Evolutionary conservation across 2,113 vertebrate species (phyloP).

Genomic region (Rallus limicola): DNA sequence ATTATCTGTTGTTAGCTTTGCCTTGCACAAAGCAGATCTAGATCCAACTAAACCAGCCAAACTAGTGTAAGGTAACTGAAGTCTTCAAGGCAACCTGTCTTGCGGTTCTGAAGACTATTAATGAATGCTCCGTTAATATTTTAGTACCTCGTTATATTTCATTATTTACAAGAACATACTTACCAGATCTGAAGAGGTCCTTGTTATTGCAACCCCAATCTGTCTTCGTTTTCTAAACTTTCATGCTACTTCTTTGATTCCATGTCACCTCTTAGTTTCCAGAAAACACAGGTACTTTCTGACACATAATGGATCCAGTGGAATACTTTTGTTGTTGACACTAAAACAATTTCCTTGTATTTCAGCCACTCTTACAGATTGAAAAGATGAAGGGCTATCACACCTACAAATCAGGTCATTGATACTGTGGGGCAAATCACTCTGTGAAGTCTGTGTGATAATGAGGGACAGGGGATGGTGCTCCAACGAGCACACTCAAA

Average conservation of each 20-base stretch:
- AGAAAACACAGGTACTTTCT: not conserved
- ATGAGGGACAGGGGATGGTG: not conserved
- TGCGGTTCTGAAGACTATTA: slow-evolving; percentile 17
- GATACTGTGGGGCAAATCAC: not conserved
- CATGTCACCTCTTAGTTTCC: not conserved
- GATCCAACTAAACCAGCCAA: not conserved
- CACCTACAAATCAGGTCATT: not conserved
- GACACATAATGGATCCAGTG: not conserved
- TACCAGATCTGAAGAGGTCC: slow-evolving; percentile 19
- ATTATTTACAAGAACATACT: slow-evolving; percentile 40
- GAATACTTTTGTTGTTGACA: not conserved
- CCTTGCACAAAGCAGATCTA: not conserved
- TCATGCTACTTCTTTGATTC: slow-evolving; percentile 19
- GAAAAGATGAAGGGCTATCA: not conserved
- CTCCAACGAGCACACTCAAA: not conserved
- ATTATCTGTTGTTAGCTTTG: not conserved
- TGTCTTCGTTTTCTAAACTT: slow-evolving; percentile 18
- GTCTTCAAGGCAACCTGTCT: slow-evolving; percentile 20
- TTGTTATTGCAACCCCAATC: slow-evolving; percentile 37
- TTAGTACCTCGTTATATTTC: not conserved
- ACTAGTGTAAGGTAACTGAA: not conserved
- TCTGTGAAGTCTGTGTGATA: not conserved
- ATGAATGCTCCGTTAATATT: slow-evolving; percentile 39
- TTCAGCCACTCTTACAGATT: not conserved
- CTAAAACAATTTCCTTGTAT: not conserved